phyloP scores from a whole-genome alignment of 2,888 invertebrate species.

The Drosophila fulvimacula region DNA sequence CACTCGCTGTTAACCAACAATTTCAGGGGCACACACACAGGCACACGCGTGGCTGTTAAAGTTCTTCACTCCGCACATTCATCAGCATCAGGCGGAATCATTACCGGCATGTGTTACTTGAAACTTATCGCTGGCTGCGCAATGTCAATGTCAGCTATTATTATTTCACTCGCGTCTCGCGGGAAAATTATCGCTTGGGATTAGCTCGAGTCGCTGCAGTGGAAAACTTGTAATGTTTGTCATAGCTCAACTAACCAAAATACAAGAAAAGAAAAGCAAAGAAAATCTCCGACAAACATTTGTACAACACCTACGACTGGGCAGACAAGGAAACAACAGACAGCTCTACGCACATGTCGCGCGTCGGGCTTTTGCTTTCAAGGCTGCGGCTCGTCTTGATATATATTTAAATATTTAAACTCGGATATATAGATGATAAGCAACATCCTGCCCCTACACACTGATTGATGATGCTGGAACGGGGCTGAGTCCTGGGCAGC shows the following conservation, averaged over 20 bases:
- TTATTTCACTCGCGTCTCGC: conserved; percentile 63
- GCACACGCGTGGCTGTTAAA: conserved; percentile 40
- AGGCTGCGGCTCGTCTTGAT: conserved; percentile 49
- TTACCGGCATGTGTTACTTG: conserved; percentile 74
- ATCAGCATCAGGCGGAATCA: conserved; percentile 63
- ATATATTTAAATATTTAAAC: conserved; percentile 60
- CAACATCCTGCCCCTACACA: conserved; percentile 45
- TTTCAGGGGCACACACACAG: conserved; percentile 14
- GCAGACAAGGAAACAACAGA: conserved; percentile 26
- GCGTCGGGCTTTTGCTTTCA: conserved; percentile 51
- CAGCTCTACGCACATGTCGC: conserved; percentile 42
- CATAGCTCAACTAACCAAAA: conserved; percentile 43
- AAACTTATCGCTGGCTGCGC: conserved; percentile 71
- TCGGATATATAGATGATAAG: conserved; percentile 68
- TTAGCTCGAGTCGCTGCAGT: conserved; percentile 64
- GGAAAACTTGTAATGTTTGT: conserved; percentile 65
- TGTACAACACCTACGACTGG: conserved; percentile 69
- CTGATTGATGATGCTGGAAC: conserved; percentile 52
- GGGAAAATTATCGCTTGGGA: conserved; percentile 71
- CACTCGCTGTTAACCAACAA: conserved; percentile 24
- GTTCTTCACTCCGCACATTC: conserved; percentile 62
- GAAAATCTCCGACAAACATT: conserved; percentile 67
- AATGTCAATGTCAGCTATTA: conserved; percentile 79
- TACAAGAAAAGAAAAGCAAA: neutral
- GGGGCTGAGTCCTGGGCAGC: conserved; percentile 22